Conservation (phyloP, 2,113 vertebrate species). For the Perca flavescens region DNA sequence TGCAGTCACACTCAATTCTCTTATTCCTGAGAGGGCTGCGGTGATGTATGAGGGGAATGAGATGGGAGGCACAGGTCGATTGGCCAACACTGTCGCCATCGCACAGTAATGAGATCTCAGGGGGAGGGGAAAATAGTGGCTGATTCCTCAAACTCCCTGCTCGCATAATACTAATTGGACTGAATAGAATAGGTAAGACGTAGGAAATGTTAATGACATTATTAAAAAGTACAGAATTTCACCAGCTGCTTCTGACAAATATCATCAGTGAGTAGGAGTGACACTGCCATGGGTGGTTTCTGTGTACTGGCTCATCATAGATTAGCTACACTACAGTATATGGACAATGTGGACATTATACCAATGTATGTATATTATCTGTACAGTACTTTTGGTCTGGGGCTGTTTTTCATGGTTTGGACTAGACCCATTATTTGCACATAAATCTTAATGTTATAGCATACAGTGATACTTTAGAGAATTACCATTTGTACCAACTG, state of each 20-base stretch:
- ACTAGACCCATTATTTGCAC: not conserved
- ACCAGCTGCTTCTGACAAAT: constrained; percentile 32
- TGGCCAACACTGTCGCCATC: constrained; percentile 73
- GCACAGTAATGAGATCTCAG: constrained; percentile 78
- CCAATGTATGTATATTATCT: too few relatives aligned
- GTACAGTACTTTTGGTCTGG: not conserved
- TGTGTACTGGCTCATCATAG: constrained; percentile 3
- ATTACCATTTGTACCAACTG: not conserved
- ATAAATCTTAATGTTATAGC: not conserved
- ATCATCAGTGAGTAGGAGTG: not conserved
- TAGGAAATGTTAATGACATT: constrained; percentile 61
- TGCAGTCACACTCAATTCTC: constrained; percentile 60
- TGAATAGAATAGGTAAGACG: constrained; percentile 46
- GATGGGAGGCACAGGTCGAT: constrained; percentile 72
- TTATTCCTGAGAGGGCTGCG: constrained; percentile 53
- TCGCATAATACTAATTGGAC: constrained; percentile 72
- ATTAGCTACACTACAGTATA: constrained; percentile 3
- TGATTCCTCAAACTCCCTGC: constrained; percentile 53
- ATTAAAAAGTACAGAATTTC: constrained; percentile 50
- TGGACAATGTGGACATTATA: not conserved
- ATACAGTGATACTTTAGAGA: not conserved
- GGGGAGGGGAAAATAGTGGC: constrained; percentile 50
- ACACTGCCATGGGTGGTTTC: not conserved
- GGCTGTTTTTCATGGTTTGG: not conserved
- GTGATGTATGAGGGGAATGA: constrained; percentile 77